Percentiles rank a stretch among this genome's conserved stretches.
These are phyloP conservation scores for Sardina pilchardus DNA, from an alignment of 2,113 vertebrate genomes.

Conservation along the genomic window DNA sequence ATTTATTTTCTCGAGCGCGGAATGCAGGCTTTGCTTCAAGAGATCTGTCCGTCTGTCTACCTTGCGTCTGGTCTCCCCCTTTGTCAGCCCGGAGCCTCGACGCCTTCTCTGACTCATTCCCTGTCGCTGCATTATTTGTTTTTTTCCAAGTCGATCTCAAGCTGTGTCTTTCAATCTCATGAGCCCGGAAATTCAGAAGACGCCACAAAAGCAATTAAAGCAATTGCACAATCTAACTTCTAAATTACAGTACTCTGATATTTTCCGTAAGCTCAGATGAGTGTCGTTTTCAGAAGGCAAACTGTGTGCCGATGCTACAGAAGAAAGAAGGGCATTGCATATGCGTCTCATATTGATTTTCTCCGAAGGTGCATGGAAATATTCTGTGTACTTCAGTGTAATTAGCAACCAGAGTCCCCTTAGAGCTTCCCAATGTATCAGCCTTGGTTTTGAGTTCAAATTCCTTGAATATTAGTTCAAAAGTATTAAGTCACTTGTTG, in stretches of 20 bases:
- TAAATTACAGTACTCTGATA: not conserved
- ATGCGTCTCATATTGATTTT: not conserved
- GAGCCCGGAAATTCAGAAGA: not conserved
- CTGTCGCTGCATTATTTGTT: conserved; percentile 32
- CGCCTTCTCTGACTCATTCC: conserved; percentile 25
- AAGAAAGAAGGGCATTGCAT: not conserved
- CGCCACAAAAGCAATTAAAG: not conserved
- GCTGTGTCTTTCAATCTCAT: not conserved
- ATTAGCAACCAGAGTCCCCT: not conserved
- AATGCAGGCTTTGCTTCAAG: conserved; percentile 39
- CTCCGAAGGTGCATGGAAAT: not conserved
- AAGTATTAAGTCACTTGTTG: not conserved
- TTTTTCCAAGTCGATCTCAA: conserved; percentile 13
- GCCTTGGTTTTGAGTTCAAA: not conserved
- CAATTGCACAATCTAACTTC: not conserved
- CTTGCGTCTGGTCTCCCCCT: not conserved
- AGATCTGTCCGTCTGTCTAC: conserved; percentile 34
- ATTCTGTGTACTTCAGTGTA: not conserved
- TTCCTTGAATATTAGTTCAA: not conserved
- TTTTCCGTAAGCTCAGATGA: not conserved
- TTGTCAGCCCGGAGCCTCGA: conserved; percentile 31
- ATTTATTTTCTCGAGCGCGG: conserved; percentile 22
- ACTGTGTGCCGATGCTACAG: not conserved
- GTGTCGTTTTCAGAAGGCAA: not conserved
- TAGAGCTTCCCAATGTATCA: not conserved